These are phyloP conservation scores for Laothoe populi DNA, from an alignment of 2,888 invertebrate species.

Conservation along the genomic window DNA sequence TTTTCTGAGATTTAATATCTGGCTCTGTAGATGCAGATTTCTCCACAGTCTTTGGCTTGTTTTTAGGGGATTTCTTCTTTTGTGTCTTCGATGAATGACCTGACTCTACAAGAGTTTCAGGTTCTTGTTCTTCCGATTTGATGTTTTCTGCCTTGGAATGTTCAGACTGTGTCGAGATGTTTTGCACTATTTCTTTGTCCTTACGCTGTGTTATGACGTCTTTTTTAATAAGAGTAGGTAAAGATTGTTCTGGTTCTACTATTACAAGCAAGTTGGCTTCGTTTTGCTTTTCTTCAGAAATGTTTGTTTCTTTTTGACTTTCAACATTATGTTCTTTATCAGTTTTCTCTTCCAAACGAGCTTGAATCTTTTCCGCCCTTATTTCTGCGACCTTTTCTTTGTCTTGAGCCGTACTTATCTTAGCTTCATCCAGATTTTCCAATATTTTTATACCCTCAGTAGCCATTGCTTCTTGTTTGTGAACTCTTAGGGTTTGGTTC, in stretches of 20 bases:
- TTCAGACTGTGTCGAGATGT: background rate
- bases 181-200: background rate
- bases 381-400: background rate
- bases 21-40: background rate
- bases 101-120: background rate
- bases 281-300: background rate
- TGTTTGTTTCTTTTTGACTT: background rate
- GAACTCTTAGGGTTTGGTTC: background rate
- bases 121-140: background rate
- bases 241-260: background rate
- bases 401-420: background rate
- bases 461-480: background rate
- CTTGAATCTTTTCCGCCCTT: background rate
- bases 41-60: background rate
- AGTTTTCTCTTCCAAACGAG: background rate
- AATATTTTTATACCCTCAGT: background rate
- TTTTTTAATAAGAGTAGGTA: background rate
- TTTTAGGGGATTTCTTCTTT: background rate
- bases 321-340: background rate
- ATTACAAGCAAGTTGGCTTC: background rate
- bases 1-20: background rate
- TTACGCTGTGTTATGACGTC: background rate
- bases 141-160: background rate
- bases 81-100: background rate
- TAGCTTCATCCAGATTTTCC: background rate